phyloP scores from a whole-genome alignment of 2,888 invertebrate genomes.

The Ornithoptera priamus region DNA sequence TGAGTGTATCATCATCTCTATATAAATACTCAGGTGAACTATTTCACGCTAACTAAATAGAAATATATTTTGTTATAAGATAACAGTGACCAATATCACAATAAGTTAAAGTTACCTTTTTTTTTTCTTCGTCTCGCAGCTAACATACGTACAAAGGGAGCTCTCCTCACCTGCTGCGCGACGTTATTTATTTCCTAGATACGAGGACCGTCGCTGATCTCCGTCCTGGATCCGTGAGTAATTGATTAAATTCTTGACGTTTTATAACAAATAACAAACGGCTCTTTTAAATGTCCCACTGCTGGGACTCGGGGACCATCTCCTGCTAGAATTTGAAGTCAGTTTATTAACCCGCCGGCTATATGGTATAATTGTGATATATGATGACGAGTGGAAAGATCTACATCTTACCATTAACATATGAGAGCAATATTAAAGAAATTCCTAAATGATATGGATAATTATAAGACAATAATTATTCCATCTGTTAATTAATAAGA shows the following conservation, averaged over 20 bases:
- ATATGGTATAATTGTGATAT: no score
- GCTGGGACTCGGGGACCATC: no score
- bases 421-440: no score
- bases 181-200: conserved; percentile 65
- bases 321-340: no score
- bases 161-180: conserved; percentile 70
- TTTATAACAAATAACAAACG: conserved; percentile 56
- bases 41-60: conserved; percentile 70
- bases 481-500: no score
- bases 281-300: no score
- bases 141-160: conserved; percentile 45
- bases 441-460: no score
- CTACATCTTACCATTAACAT: no score
- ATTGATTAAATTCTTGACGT: conserved; percentile 72
- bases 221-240: conserved; percentile 46
- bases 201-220: conserved; percentile 36
- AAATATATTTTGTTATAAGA: conserved; percentile 71
- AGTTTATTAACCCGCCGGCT: no score
- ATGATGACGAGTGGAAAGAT: no score
- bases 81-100: conserved; percentile 75
- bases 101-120: conserved; percentile 66
- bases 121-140: conserved; percentile 37
- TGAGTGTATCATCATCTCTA: conserved; percentile 43
- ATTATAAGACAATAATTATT: no score
- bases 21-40: conserved; percentile 47